phyloP scores from a whole-genome alignment of 2,113 vertebrate genomes.

The Otis tarda region DNA sequence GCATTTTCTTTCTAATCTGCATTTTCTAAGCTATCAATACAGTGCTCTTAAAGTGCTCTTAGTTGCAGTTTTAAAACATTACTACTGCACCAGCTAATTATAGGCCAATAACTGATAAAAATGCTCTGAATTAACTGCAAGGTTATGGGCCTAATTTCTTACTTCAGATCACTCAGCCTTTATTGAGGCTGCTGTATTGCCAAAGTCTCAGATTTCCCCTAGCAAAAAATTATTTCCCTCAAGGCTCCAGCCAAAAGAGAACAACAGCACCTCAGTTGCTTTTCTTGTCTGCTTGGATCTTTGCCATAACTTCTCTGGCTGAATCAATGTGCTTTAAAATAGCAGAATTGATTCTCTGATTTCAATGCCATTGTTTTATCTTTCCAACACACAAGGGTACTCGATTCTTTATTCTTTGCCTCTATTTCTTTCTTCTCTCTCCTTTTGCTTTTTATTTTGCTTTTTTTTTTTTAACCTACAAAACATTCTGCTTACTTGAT shows the following conservation, averaged over 20 bases:
- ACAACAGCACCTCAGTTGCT: neutral
- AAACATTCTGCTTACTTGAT: neutral
- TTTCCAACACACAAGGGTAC: constrained; percentile 16
- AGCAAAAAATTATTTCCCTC: constrained; percentile 32
- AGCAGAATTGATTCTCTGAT: constrained; percentile 58
- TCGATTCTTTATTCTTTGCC: neutral
- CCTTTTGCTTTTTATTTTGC: neutral
- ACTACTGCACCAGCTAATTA: neutral
- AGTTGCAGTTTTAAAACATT: neutral
- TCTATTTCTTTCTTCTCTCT: neutral
- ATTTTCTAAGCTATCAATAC: neutral
- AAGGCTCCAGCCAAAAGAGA: constrained; percentile 29
- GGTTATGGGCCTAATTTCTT: constrained; percentile 22
- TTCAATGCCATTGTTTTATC: constrained; percentile 57
- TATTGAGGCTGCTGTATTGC: constrained; percentile 13
- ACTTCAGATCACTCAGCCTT: constrained; percentile 1
- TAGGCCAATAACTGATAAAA: constrained; percentile 32
- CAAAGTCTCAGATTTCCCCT: constrained; percentile 16
- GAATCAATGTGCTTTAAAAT: constrained; percentile 68
- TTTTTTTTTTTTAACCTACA: neutral
- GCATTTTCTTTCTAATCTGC: neutral
- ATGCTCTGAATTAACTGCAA: constrained; percentile 27
- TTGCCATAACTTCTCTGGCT: constrained; percentile 25
- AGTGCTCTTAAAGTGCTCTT: neutral
- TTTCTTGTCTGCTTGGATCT: constrained; percentile 32